phyloP scores from a whole-genome alignment of 2,888 invertebrate genomes.

The Cepaea hortensis region DNA sequence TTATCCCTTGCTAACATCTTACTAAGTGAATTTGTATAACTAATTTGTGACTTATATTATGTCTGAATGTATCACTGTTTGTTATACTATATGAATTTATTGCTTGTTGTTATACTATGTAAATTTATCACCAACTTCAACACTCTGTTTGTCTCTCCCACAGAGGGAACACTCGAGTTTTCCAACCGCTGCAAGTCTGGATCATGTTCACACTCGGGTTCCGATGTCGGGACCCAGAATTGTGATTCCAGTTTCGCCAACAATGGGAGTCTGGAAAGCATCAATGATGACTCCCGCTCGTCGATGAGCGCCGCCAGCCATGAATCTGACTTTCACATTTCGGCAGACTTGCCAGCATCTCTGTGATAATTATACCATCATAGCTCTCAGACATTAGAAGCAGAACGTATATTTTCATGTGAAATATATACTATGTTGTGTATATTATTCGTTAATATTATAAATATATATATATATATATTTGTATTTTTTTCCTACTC shows the following conservation, averaged over 20 bases:
- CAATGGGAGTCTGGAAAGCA: conserved; percentile 37
- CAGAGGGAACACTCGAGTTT: conserved; percentile 69
- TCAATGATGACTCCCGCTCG: conserved; percentile 10
- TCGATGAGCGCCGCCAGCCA: not conserved
- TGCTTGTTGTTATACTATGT: too few relatives aligned
- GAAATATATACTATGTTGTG: not conserved
- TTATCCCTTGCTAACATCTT: too few relatives aligned
- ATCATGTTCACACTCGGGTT: conserved; percentile 31
- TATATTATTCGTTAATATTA: not conserved
- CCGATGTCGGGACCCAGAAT: conserved; percentile 2
- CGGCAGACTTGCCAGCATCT: not conserved
- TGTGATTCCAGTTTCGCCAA: conserved; percentile 44
- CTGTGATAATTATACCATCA: conserved; percentile 6
- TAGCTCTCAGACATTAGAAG: not conserved
- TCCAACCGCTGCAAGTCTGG: conserved; percentile 57
- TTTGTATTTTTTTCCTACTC: not conserved
- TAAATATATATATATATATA: not conserved
- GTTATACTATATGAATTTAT: too few relatives aligned
- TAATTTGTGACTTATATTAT: too few relatives aligned
- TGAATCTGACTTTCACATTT: conserved; percentile 7
- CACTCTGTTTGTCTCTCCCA: conserved; percentile 46
- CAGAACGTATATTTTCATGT: not conserved
- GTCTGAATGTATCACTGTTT: too few relatives aligned
- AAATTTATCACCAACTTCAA: not conserved
- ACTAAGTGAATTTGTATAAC: too few relatives aligned